These are phyloP conservation scores for Epinotia demarniana DNA, from an alignment of 2,888 invertebrate species.

Conservation along the genomic window DNA sequence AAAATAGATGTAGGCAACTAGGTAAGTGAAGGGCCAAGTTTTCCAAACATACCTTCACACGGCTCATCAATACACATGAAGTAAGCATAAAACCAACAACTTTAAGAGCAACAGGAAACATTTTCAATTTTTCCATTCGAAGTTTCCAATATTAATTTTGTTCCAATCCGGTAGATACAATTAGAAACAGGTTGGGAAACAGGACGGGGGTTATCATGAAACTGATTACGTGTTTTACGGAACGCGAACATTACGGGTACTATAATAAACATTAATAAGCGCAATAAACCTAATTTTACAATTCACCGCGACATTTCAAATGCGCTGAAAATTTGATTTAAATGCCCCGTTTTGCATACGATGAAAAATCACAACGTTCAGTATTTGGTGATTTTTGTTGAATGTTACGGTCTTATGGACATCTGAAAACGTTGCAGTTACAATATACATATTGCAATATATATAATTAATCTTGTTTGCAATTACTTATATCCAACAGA, in stretches of 20 bases:
- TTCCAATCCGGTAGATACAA: not conserved
- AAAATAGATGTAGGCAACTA: too few species aligned
- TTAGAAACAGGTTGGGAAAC: conserved; percentile 12
- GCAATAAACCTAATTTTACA: conserved; percentile 42
- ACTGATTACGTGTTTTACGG: conserved; percentile 36
- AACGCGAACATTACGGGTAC: conserved; percentile 39
- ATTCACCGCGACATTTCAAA: conserved; percentile 28
- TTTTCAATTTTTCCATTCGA: not conserved
- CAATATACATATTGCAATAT: not conserved
- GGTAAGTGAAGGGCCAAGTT: too few species aligned
- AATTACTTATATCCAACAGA: too few species aligned
- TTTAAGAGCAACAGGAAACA: too few species aligned
- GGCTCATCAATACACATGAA: too few species aligned
- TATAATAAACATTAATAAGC: conserved; percentile 44
- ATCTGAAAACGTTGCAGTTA: not conserved
- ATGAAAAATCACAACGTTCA: not conserved
- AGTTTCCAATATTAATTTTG: conserved; percentile 13
- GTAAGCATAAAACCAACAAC: too few species aligned
- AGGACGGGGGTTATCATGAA: conserved; percentile 26
- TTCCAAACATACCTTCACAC: too few species aligned
- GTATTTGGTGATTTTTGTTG: not conserved
- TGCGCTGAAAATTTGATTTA: conserved; percentile 28
- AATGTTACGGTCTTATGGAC: not conserved
- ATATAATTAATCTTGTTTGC: too few species aligned
- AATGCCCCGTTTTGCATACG: not conserved